phyloP scores from a whole-genome alignment of 2,888 invertebrate genomes.

The Lordiphosa andalusiaca region DNA sequence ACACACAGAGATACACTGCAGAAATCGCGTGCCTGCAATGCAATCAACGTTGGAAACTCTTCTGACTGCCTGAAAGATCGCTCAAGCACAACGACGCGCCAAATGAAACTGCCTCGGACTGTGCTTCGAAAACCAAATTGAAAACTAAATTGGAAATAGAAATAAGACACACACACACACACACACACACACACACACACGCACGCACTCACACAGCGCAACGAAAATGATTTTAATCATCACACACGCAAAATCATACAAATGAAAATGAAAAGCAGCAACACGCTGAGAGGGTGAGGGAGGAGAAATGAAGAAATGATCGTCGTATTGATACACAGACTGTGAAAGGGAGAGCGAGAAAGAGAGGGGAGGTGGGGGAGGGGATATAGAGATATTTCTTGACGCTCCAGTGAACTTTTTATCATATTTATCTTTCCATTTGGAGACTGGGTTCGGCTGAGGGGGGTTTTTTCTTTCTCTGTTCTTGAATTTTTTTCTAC shows the following conservation, averaged over 20 bases:
- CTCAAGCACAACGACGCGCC: constrained; percentile 53
- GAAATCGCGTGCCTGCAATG: constrained; percentile 5
- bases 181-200: constrained; percentile 2
- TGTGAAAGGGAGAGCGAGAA: too few relatives aligned
- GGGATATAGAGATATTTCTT: too few relatives aligned
- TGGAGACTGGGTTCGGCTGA: too few relatives aligned
- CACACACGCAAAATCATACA: constrained; percentile 57
- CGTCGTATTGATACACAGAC: too few relatives aligned
- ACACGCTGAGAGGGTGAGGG: neutral
- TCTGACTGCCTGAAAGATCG: constrained; percentile 18
- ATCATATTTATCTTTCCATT: too few relatives aligned
- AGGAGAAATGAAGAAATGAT: neutral
- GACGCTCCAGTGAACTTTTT: too few relatives aligned
- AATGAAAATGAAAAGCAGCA: constrained; percentile 29
- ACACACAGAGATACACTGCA: constrained; percentile 11
- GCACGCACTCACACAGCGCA: neutral
- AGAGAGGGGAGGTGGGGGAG: too few relatives aligned
- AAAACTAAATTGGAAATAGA: constrained; percentile 67
- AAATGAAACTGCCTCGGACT: constrained; percentile 36
- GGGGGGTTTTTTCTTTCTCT: too few relatives aligned
- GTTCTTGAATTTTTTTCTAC: too few relatives aligned
- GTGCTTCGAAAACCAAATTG: constrained; percentile 43
- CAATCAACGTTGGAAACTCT: constrained; percentile 5
- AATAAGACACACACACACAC: constrained; percentile 31
- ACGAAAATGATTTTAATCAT: constrained; percentile 55